Base-by-base conservation (phyloP, 1,140 invertebrate genomes). In the Euura saliciscinereae region DNA sequence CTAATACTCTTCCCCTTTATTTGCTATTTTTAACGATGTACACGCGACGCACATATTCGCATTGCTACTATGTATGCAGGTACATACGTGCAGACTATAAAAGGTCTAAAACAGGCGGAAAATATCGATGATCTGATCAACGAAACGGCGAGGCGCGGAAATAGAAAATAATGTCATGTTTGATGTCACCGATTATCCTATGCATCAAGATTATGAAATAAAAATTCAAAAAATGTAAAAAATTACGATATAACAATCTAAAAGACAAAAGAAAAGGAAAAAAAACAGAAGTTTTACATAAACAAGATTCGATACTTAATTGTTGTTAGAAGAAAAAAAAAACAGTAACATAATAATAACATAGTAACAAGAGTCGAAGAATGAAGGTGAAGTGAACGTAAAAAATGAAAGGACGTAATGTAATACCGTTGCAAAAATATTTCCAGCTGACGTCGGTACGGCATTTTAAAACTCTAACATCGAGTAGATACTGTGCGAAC, bases 351-450 rank as follows among this genome's bases (percentile, higher is more conserved):
- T 11, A 51, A 51, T 51, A 51, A 51, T 51, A 51, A 51, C 46
- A 5, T 51, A 5, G 46, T 51, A 6, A 51, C 11, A 51, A 5
- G 46, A 6, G 46, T 11, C 11, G n/a, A n/a, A n/a, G n/a, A n/a
- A n/a, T n/a, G n/a, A 51, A 51, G 46, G 46, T 51, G 11, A 51
- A 51, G 11, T 51, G 46, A 51, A 51, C 5, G 5, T 51, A 51
- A 51, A 5, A 11, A 51, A 51, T 51, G 46, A 11, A 51, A 6
- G 46, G 11, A 51, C 46, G 46, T 6, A 7, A 11, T 28, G 66
- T 10, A 67, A 59, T 59, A 59, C 51, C 51, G 51, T 59, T 59
- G 51, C n/a, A 59, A 59, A 59, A 59, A 59, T 10, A 59, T 59
- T 59, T 59, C 8, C 51, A 59, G 51, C n/a, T 59, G 8, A 59